Evolutionary conservation across 2,888 invertebrate species (phyloP).

Genomic region (Megalurothrips usitatus): DNA sequence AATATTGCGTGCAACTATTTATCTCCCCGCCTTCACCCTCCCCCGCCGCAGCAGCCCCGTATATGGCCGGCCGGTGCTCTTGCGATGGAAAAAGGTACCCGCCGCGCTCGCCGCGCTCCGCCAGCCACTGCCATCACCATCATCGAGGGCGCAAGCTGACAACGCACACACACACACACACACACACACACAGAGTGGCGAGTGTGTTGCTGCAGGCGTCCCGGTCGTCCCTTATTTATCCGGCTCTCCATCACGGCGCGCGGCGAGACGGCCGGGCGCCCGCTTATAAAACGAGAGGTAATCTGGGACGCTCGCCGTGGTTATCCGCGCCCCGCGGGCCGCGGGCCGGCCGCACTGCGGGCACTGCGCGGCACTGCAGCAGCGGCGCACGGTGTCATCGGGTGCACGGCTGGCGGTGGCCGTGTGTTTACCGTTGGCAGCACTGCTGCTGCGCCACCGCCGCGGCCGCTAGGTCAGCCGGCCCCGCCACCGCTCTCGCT

Average conservation of each 20-base stretch:
- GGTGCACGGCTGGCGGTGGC: too few relatives aligned
- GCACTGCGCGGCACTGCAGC: neutral
- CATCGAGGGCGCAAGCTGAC: too few relatives aligned
- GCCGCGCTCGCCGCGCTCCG: neutral
- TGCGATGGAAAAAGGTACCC: neutral
- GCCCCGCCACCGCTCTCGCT: neutral
- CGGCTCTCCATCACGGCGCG: neutral
- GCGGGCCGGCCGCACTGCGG: neutral
- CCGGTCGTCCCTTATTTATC: neutral
- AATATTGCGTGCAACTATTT: conserved; percentile 26
- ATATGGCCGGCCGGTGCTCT: neutral
- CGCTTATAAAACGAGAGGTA: neutral
- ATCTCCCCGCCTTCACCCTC: neutral
- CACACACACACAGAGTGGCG: too few relatives aligned
- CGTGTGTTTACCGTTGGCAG: too few relatives aligned
- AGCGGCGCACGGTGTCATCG: too few relatives aligned
- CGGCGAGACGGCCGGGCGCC: neutral
- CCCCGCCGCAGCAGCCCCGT: neutral
- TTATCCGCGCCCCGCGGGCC: too few relatives aligned
- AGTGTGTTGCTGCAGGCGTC: neutral
- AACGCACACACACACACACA: too few relatives aligned
- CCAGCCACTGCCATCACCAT: too few relatives aligned
- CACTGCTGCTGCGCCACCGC: too few relatives aligned
- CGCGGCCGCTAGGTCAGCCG: too few relatives aligned
- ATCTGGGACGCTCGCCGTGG: neutral